Base-by-base conservation (phyloP, 2,113 vertebrate species). In the Lipophrys pholis region DNA sequence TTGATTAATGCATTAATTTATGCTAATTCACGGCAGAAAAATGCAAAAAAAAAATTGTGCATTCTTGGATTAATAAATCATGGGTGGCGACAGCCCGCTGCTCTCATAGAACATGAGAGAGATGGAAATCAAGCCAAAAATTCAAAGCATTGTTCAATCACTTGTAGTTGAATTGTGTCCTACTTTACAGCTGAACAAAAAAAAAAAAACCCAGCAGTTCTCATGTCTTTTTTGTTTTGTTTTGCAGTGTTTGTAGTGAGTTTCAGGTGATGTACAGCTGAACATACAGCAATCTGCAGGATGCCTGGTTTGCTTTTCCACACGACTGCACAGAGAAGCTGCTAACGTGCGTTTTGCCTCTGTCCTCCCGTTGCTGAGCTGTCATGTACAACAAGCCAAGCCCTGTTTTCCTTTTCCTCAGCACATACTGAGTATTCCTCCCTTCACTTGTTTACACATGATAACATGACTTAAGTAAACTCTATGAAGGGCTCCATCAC, bases 191-290 rank as follows among this genome's bases (percentile, higher is more conserved):
- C 59, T 14, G 14, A 59, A 15, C 39, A 45, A 36, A 63, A 74
- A 64, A 17, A 30, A 30, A 30, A 30, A 30, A 30, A 4, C 2
- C 21, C 21, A 30, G 21, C 12, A 10, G 11, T 16, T 41, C 14
- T 3, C 36, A 7, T 48, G 42, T 38, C 15, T 3, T 55, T 11
- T 40, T 41, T 39, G 14, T 12, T 35, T 35, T 41, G 8, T 9
- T 30, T 16, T 43, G 36, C 61, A 42, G n/a, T 40, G 43, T 54
- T 56, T 58, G 36, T 36, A 14, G 0, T 38, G 51, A 0, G 40
- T 49, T 58, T 72, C 55, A 73, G 76, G 63, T 80, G 81, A 86
- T 16, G 48, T 58, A 60, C 36, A 43, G 45, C 72, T 17, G 39
- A 75, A 70, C 45, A 12, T 53, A 35, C 30, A 73, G 49, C 72